Evolutionary conservation across 2,888 invertebrate species (phyloP).

Genomic region (Apocheima hispidaria): DNA sequence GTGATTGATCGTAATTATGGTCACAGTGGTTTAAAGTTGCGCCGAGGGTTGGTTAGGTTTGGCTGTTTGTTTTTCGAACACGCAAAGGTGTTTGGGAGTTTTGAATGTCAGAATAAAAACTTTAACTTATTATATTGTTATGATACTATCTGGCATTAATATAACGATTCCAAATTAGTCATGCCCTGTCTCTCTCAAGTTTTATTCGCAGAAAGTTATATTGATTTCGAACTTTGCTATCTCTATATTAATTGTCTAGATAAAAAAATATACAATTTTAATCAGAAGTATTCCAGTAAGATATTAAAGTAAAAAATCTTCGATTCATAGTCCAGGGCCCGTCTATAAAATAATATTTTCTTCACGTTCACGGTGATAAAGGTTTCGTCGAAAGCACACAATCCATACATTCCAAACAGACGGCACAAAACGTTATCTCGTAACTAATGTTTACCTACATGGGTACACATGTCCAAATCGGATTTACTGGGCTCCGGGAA

Average conservation of each 20-base stretch:
- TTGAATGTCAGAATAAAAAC: not conserved
- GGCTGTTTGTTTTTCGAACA: conserved; percentile 5
- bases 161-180: no score
- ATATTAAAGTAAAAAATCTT: not conserved
- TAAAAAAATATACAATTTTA: no score
- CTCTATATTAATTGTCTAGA: no score
- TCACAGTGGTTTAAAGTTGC: conserved; percentile 45
- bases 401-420: conserved; percentile 71
- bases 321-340: not conserved
- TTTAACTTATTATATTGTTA: not conserved
- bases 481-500: conserved; percentile 72
- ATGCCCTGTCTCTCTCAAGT: no score
- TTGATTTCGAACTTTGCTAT: no score
- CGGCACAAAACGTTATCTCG: conserved; percentile 73
- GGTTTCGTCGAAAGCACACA: conserved; percentile 47
- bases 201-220: no score
- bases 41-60: conserved; percentile 23
- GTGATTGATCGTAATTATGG: conserved; percentile 78
- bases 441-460: conserved; percentile 76
- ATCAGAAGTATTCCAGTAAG: no score
- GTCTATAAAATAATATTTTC: not conserved
- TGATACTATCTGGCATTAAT: not conserved
- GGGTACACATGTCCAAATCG: conserved; percentile 82
- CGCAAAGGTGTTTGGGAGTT: not conserved
- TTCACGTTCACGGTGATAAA: conserved; percentile 23